Base-by-base conservation (phyloP, 2,797 vertebrate genomes). In the Cephalopachus bancanus region DNA sequence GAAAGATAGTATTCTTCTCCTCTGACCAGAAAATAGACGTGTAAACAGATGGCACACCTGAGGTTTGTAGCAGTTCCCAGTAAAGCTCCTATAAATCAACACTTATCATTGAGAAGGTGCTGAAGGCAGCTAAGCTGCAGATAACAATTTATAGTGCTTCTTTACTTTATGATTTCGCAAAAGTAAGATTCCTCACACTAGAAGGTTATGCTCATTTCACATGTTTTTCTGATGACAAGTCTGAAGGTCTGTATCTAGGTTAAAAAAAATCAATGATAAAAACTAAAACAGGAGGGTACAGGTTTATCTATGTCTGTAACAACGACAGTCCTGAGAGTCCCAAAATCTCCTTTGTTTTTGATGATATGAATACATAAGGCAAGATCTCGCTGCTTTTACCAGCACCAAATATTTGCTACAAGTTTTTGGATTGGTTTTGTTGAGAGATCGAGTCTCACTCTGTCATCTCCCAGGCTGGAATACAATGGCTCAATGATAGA, bases 141-240 rank as follows among this genome's bases (percentile, higher is more conserved):
- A 44, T 30, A 28, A 74, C 30, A 80, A 75, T 83, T 92, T 84
- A 62, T 17, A 49, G 37, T 71, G 55, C 14, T 95, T 16, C 14
- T 95, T 16, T 83, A 83, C 15, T 59, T 92, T 62, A 26, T 81
- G 44, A 85, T 86, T 86, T 92, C 87, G 89, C 64, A 89, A 89
- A 95, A 83, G 49, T 10, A 78, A 62, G 9, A 44, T 15, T 59
- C 16, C 10, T 33, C 28, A 33, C 20, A 71, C 26, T 76, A 80
- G 22, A 92, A 83, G 16, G 20, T n/a, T 90, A 14, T 87, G 15
- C 30, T 92, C 30, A 37, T 86, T 93, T 59, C 71, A 87, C 65
- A 30, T 64, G 8, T 57, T 96, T 92, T 69, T 84, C 11, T 91
- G 57, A 59, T 86, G 10, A 60, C 49, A 83, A 60, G 88, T 44